A percentile compares a stretch with the other conserved stretches of the same genome.
These are phyloP conservation scores for Teleogryllus oceanicus DNA, from an alignment of 2,888 invertebrate species.

Conservation along the genomic window DNA sequence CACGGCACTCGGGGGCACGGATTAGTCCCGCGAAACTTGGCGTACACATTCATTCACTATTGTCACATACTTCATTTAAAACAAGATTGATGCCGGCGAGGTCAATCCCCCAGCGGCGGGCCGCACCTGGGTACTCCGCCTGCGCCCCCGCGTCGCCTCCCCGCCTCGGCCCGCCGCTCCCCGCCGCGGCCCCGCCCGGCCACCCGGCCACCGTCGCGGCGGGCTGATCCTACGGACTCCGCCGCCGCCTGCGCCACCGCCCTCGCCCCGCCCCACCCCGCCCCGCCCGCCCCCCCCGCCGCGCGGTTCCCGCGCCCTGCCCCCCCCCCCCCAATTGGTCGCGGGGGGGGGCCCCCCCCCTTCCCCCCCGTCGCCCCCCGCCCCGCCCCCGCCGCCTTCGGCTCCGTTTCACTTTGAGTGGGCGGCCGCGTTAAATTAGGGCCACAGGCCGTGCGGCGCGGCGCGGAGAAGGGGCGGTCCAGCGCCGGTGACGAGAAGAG, in stretches of 20 bases:
- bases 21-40: conserved; percentile 18
- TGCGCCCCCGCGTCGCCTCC: neutral
- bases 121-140: neutral
- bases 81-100: conserved; percentile 18
- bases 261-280: neutral
- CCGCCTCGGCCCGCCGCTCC: neutral
- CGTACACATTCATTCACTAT: conserved; percentile 18
- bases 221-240: neutral
- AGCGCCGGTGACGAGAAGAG: too few relatives aligned
- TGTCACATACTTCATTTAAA: conserved; percentile 18
- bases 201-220: neutral
- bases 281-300: neutral
- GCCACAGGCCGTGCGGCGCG: neutral
- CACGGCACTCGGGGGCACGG: neutral
- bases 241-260: neutral
- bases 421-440: conserved; percentile 1
- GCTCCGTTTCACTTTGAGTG: conserved; percentile 18
- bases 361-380: neutral
- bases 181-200: neutral
- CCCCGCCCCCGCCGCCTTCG: neutral
- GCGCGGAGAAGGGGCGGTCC: too few relatives aligned
- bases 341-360: neutral
- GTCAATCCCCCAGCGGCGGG: conserved; percentile 5
- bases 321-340: neutral
- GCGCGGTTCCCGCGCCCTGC: neutral